These are phyloP conservation scores for Chionis minor DNA, from an alignment of 2,113 vertebrate species.

Conservation along the genomic window DNA sequence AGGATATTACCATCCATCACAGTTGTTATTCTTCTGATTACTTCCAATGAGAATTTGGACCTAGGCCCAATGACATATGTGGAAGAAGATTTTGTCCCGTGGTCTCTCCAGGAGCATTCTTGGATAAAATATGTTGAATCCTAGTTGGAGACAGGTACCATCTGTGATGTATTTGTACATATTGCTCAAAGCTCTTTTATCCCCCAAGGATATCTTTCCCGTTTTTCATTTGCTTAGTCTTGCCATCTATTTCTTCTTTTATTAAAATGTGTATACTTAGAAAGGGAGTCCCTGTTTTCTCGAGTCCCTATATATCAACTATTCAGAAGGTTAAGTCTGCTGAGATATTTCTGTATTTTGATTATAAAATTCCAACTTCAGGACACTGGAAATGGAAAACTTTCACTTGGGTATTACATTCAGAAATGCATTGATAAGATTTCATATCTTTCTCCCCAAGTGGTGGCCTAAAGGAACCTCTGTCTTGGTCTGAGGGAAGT, in stretches of 20 bases:
- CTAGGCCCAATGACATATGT: constrained; percentile 31
- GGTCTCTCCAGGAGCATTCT: constrained; percentile 19
- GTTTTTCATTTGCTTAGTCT: constrained; percentile 20
- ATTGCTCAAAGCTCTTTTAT: constrained; percentile 35
- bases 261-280: constrained; percentile 10
- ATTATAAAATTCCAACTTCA: neutral
- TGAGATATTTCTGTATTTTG: neutral
- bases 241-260: neutral
- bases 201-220: neutral
- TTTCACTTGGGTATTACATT: neutral
- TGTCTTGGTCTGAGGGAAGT: neutral
- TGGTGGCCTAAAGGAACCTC: neutral
- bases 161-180: constrained; percentile 43
- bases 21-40: constrained; percentile 55
- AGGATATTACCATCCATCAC: constrained; percentile 37
- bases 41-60: constrained; percentile 34
- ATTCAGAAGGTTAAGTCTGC: neutral
- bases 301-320: neutral
- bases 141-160: constrained; percentile 46
- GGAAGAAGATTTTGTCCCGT: constrained; percentile 31
- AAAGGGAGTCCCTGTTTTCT: neutral
- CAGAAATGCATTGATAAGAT: neutral
- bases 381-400: neutral
- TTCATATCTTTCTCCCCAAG: neutral
- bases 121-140: constrained; percentile 31